Percentiles rank a stretch among this genome's conserved stretches.
These are phyloP conservation scores for Sarcophaga peregrina DNA, from an alignment of 1,140 invertebrate genomes.

Conservation along the genomic window DNA sequence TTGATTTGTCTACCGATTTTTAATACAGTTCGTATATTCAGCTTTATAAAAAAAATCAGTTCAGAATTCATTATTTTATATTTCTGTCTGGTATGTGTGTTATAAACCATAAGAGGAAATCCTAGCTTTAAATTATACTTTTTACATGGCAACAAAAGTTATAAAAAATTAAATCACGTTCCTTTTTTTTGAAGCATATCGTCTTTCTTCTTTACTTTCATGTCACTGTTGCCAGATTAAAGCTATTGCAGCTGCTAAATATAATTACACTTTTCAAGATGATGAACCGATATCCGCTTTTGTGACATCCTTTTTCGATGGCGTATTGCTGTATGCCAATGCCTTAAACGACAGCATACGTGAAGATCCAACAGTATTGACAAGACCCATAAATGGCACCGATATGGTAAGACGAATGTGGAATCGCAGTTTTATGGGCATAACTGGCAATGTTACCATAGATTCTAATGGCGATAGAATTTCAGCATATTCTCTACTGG, in stretches of 20 bases:
- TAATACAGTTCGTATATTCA: too few species aligned
- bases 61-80: too few species aligned
- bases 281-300: constrained; percentile 82
- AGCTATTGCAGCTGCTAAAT: constrained; percentile 79
- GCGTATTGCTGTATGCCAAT: constrained; percentile 90
- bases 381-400: constrained; percentile 70
- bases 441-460: constrained; percentile 91
- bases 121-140: not conserved
- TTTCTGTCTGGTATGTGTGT: too few species aligned
- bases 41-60: too few species aligned
- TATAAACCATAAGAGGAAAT: not conserved
- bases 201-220: not conserved
- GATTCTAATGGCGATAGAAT: constrained; percentile 90
- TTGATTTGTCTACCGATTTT: too few species aligned
- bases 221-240: constrained; percentile 74
- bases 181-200: not conserved
- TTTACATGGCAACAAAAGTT: not conserved
- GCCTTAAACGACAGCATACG: constrained; percentile 87
- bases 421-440: constrained; percentile 85
- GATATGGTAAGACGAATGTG: constrained; percentile 87
- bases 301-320: constrained; percentile 95
- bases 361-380: constrained; percentile 72
- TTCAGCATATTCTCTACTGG: constrained; percentile 89
- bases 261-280: constrained; percentile 83
- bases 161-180: not conserved